Conservation (phyloP, 2,797 vertebrate species). For the Babyrousa celebensis region DNA sequence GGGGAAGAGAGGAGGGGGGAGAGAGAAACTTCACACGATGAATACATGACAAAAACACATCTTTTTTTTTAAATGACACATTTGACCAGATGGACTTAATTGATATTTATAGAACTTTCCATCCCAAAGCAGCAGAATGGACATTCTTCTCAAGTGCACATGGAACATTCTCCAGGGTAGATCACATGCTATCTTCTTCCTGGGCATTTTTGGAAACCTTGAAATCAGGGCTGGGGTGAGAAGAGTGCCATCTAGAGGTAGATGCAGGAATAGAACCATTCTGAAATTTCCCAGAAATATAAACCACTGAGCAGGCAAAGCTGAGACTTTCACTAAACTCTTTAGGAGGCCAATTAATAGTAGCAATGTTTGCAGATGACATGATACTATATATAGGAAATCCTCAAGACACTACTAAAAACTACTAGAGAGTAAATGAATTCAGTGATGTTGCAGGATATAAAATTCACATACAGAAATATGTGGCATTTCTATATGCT, state of each 20-base stretch:
- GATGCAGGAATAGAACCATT: neutral
- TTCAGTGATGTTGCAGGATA: neutral
- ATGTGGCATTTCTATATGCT: neutral
- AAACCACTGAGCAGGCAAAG: constrained; percentile 13
- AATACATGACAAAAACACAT: neutral
- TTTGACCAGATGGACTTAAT: no score
- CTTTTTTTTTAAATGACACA: no score
- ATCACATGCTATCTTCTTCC: neutral
- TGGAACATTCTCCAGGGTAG: no score
- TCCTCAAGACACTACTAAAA: fast-evolving
- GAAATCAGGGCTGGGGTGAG: constrained; percentile 49
- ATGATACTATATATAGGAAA: neutral
- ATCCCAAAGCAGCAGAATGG: no score
- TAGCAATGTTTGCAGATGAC: neutral
- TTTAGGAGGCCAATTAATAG: neutral
- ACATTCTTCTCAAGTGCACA: no score
- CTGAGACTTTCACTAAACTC: neutral
- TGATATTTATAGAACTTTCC: no score
- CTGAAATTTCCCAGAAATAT: neutral
- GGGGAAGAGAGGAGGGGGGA: fast-evolving
- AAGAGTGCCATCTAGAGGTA: constrained; percentile 80
- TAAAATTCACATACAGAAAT: neutral
- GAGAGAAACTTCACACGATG: neutral
- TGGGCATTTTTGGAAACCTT: neutral
- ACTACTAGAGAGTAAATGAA: neutral